These are phyloP conservation scores for Pentamera pediparva DNA, from an alignment of 53 echinoderm and acorn worm genomes.

Conservation along the genomic window DNA sequence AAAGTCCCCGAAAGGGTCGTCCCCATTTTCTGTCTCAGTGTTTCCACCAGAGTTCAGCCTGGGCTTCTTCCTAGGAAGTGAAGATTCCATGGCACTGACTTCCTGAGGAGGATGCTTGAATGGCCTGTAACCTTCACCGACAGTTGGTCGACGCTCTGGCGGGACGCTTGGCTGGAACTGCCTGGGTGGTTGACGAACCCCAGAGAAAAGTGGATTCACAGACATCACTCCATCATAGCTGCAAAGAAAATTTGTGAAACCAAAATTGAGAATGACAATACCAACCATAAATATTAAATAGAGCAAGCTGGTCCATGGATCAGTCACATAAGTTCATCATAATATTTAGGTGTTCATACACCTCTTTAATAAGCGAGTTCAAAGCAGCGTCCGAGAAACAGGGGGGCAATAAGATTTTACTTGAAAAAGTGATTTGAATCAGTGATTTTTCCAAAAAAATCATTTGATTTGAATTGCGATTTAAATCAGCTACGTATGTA, in stretches of 20 bases:
- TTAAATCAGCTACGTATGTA: too few relatives aligned
- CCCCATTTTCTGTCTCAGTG: background rate
- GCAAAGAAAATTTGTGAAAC: background rate
- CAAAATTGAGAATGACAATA: too few relatives aligned
- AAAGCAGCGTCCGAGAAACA: too few relatives aligned
- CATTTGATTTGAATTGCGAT: too few relatives aligned
- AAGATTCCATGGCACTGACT: constrained; percentile 1
- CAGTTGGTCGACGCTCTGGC: background rate
- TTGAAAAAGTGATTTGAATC: too few relatives aligned
- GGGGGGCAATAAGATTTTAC: too few relatives aligned
- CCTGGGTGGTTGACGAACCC: constrained; percentile 41
- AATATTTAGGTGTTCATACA: too few relatives aligned
- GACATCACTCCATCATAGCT: constrained; percentile 57
- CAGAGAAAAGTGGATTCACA: constrained; percentile 84
- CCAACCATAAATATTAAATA: too few relatives aligned
- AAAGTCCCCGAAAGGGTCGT: constrained; percentile 81
- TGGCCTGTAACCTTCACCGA: background rate
- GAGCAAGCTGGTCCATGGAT: too few relatives aligned
- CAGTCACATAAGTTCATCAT: too few relatives aligned
- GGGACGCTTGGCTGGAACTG: background rate
- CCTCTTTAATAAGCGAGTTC: too few relatives aligned
- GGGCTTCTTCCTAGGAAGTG: constrained; percentile 69
- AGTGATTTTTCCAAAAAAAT: too few relatives aligned
- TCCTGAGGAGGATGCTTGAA: background rate
- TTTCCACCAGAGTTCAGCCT: constrained; percentile 30